A percentile compares a stretch with the other conserved stretches of the same genome.
Evolutionary conservation across 2,888 invertebrate species (phyloP).

Genomic region (Leptinotarsa rubiginosa): DNA sequence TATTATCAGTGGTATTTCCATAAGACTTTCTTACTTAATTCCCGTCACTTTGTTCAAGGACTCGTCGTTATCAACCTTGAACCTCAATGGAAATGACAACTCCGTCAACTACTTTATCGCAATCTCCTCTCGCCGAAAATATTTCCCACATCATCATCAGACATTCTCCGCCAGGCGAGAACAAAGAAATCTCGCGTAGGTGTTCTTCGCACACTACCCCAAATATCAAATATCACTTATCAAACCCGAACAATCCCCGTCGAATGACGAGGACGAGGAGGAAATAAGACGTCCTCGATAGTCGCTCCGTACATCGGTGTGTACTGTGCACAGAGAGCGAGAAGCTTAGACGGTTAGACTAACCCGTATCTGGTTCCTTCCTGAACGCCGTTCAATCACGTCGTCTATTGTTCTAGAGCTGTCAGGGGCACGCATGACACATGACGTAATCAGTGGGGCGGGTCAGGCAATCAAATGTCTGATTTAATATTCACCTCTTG

Average conservation of each 20-base stretch:
- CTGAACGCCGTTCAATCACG: slow-evolving; percentile 60
- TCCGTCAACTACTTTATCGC: neutral
- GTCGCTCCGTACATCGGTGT: slow-evolving; percentile 44
- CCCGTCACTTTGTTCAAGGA: neutral
- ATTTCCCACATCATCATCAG: slow-evolving; percentile 2
- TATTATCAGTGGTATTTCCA: too few species aligned
- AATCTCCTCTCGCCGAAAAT: neutral
- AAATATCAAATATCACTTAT: slow-evolving; percentile 49
- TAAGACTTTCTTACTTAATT: neutral
- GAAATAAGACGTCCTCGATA: slow-evolving; percentile 59
- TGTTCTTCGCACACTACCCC: slow-evolving; percentile 35
- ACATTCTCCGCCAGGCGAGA: neutral
- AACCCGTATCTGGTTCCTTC: slow-evolving; percentile 59
- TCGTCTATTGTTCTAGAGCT: slow-evolving; percentile 63
- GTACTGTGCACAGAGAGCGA: slow-evolving; percentile 27
- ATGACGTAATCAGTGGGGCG: slow-evolving; percentile 66
- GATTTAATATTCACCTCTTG: slow-evolving; percentile 66
- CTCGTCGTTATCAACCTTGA: neutral
- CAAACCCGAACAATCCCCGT: slow-evolving; percentile 47
- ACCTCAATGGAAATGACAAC: neutral
- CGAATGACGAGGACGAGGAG: slow-evolving; percentile 40
- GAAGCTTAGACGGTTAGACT: slow-evolving; percentile 47
- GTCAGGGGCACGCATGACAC: slow-evolving; percentile 65
- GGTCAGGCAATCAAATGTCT: slow-evolving; percentile 66
- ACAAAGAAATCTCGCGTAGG: slow-evolving; percentile 18